Evolutionary conservation across 2,797 vertebrate genomes (phyloP).

Genomic region (Siniperca obscura): DNA sequence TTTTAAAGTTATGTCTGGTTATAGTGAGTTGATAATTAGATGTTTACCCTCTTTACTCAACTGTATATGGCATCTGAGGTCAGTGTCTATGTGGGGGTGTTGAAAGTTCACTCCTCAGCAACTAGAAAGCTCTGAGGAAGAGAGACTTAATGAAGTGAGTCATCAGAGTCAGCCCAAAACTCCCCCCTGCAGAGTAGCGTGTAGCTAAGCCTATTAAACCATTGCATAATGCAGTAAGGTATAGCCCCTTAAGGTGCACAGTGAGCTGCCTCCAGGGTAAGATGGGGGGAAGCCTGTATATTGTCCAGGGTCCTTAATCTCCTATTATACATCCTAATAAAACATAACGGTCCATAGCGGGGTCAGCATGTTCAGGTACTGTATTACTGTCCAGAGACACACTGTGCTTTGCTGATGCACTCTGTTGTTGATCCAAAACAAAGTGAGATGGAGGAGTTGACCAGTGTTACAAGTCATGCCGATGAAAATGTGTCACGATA

Average conservation of each 20-base stretch:
- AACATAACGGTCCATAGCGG: constrained; percentile 22
- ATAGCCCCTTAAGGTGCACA: constrained; percentile 67
- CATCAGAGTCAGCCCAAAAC: neutral
- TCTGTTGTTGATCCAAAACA: constrained; percentile 4
- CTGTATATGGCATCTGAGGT: constrained; percentile 27
- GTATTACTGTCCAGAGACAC: constrained; percentile 23
- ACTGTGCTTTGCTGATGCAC: constrained; percentile 3
- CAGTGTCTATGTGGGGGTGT: constrained; percentile 41
- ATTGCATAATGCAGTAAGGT: constrained; percentile 76
- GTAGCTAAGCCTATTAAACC: constrained; percentile 73
- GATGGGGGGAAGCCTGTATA: constrained; percentile 25
- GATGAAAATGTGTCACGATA: neutral
- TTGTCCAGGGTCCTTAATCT: constrained; percentile 59
- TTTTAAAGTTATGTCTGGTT: neutral
- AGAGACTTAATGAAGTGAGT: constrained; percentile 59
- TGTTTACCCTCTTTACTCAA: constrained; percentile 6
- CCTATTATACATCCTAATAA: constrained; percentile 59
- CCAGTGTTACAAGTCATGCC: neutral
- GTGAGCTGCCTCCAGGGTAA: constrained; percentile 44
- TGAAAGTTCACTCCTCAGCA: constrained; percentile 71
- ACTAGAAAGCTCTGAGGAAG: constrained; percentile 62
- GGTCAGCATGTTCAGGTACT: constrained; percentile 48
- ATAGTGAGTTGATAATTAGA: neutral
- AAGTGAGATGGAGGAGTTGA: constrained; percentile 5
- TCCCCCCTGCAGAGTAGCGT: constrained; percentile 53